Evolutionary conservation across 2,797 vertebrate species (phyloP), one percentile per base, ranked within the genome.

Genomic region (Manis pentadactyla): DNA sequence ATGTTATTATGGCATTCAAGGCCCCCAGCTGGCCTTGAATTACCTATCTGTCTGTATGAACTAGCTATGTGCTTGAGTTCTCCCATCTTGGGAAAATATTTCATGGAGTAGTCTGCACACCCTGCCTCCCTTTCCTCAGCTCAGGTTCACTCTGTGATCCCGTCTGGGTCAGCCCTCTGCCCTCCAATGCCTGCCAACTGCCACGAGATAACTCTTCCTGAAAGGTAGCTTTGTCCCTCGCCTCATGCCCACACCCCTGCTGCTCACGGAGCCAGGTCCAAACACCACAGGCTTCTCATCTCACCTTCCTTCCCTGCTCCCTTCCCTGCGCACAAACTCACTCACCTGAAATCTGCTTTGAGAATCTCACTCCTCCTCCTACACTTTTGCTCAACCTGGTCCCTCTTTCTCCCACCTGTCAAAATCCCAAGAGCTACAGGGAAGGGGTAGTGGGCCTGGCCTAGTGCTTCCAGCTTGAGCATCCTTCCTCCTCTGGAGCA

Each of bases 391-490:
- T 49, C 46, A 59, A 1, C 29, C 49, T 10, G 12, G 39, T n/a
- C 63, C 61, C 46, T 77, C 61, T 79, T 57, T 34, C 66, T 81
- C 4, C 25, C 31, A 39, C 18, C 34, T 85, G 49, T 78, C 78
- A 64, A 23, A 81, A 90, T 14, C 61, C 55, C 19, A 51, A 25
- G 7, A 63, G 10, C 34, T 42, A 29, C 23, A 49, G 53, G 18
- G 7, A 27, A 83, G 9, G 10, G 4, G 37, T 15, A 5, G 8
- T 1, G 14, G 37, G 31, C 7, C 18, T 0, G 19, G n/a, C 39
- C 53, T 1, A 11, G 51, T 27, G 34, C 64, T 39, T 23, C 25
- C 25, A 2, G 4, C 42, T 27, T 8, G 42, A 79, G 27, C 14
- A 53, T 55, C 34, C 34, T 12, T 53, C 46, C 42, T 34, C 34